Percentiles rank a stretch among this genome's conserved stretches.
Conservation (phyloP, 2,797 vertebrate genomes). For the Clamator glandarius region DNA sequence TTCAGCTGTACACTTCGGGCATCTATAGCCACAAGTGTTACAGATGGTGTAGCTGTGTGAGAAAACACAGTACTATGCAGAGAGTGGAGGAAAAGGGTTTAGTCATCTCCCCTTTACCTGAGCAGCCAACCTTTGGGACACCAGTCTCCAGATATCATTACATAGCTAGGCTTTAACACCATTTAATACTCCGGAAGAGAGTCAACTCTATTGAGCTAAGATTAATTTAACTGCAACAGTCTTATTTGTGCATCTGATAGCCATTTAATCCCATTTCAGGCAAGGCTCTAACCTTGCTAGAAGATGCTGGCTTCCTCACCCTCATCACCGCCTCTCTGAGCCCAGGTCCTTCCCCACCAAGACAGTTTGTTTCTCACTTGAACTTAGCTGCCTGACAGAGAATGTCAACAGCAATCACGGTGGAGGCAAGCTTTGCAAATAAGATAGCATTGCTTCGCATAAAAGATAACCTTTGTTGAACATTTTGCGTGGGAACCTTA, state of each 20-base stretch:
- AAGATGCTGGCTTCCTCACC: background rate
- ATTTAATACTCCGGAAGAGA: background rate
- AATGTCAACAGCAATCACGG: constrained; percentile 17
- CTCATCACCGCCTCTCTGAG: background rate
- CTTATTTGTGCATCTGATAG: background rate
- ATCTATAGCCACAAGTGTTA: rapidly evolving
- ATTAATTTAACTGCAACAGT: background rate
- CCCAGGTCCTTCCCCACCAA: constrained; percentile 1
- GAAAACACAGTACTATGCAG: background rate
- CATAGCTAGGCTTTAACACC: background rate
- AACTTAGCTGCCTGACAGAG: constrained; percentile 9
- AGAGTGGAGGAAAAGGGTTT: background rate
- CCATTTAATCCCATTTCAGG: constrained; percentile 1
- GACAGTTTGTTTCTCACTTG: constrained; percentile 43
- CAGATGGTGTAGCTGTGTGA: background rate
- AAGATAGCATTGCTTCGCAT: background rate
- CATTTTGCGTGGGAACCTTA: background rate
- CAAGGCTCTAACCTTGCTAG: background rate
- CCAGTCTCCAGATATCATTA: background rate
- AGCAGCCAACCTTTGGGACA: background rate
- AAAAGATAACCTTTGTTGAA: background rate
- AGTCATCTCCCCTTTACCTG: background rate
- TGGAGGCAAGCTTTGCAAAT: background rate
- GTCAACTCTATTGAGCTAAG: background rate
- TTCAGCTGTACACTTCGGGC: background rate